Base-by-base conservation (phyloP, 2,888 invertebrate species). In the Adineta ricciae region DNA sequence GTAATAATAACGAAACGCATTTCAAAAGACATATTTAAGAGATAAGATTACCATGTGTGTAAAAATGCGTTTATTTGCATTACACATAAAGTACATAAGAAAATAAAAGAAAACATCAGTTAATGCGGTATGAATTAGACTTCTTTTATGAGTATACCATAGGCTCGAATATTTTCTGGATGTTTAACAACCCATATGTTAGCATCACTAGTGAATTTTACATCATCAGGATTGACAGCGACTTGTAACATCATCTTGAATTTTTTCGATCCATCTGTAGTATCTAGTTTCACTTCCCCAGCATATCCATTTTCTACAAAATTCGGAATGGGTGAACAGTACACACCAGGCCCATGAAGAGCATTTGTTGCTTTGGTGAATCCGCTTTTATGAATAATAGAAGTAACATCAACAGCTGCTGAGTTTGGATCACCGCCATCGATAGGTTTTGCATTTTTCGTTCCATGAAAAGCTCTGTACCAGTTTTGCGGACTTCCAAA, bases 401-500 rank as follows among this genome's bases (percentile, higher is more conserved):
- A 7, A 24, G 24, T 2, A 5, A 41, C 78, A 24, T 38, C 24
- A 9, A 78, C n/a, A 78, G 8, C 8, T 0, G 19, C 46, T 8
- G 11, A 46, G 5, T 46, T 11, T 46, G 5, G 5, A 46, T 46
- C 78, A 1, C 8, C 11, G 3, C 38, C 24, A 41, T 78, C 24
- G 38, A 9, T 24, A 2, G 24, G 7, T 38, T 0, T 38, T 41
- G 78, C 78, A 8, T 78, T 78, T 78, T 24, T 14, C 0, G 78
- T 78, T 11, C 78, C 78, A 41, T 78, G 78, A 41, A 41, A 78
- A 24, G 78, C 78, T 78, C 78, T 78, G 14, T 78, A 78, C 78
- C 78, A 78, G 24, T 78, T 78, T 24, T 11, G 16, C 4, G 41
- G 2, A 78, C 24, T 21, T 11, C 2, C 5, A 78, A 78, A 78